Evolutionary conservation across 2,797 vertebrate genomes (phyloP).

Genomic region (Tenualosa ilisha): DNA sequence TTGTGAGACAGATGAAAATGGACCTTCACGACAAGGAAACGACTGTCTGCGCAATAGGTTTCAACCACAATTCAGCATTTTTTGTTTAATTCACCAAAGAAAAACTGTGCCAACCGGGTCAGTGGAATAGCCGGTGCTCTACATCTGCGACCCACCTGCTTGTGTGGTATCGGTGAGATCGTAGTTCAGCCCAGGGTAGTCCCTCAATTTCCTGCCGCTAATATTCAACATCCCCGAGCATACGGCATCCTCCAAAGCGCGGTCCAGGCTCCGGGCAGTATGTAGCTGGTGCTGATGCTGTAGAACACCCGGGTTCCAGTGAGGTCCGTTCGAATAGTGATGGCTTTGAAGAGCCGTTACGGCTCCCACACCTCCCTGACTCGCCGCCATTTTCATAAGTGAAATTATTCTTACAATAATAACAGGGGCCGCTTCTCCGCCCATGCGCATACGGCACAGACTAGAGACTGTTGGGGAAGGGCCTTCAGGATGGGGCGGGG

Average conservation of each 20-base stretch:
- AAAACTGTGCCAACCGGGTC: constrained; percentile 21
- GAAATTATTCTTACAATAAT: constrained; percentile 74
- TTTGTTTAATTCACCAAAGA: constrained; percentile 1
- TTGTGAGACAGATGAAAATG: background rate
- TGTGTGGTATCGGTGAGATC: constrained; percentile 94
- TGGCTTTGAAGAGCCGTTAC: constrained; percentile 74
- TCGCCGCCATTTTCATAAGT: constrained; percentile 90
- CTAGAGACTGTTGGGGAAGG: constrained; percentile 63
- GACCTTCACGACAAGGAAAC: background rate
- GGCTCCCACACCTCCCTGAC: constrained; percentile 85
- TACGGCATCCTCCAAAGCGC: constrained; percentile 91
- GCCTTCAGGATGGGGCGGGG: constrained; percentile 53
- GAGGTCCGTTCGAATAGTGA: constrained; percentile 79
- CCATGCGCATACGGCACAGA: constrained; percentile 63
- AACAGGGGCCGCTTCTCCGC: constrained; percentile 72
- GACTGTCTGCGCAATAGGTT: background rate
- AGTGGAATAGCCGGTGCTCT: constrained; percentile 30
- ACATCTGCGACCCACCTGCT: constrained; percentile 80
- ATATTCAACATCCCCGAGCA: constrained; percentile 90
- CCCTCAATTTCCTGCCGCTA: constrained; percentile 92
- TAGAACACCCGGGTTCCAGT: constrained; percentile 79
- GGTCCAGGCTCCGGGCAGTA: constrained; percentile 89
- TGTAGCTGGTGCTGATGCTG: constrained; percentile 81
- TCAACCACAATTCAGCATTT: background rate
- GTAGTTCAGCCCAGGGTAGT: constrained; percentile 87